A percentile compares a stretch with the other conserved stretches of the same genome.
These are phyloP conservation scores for Calameuta idolon DNA, from an alignment of 2,888 invertebrate genomes.

Conservation along the genomic window DNA sequence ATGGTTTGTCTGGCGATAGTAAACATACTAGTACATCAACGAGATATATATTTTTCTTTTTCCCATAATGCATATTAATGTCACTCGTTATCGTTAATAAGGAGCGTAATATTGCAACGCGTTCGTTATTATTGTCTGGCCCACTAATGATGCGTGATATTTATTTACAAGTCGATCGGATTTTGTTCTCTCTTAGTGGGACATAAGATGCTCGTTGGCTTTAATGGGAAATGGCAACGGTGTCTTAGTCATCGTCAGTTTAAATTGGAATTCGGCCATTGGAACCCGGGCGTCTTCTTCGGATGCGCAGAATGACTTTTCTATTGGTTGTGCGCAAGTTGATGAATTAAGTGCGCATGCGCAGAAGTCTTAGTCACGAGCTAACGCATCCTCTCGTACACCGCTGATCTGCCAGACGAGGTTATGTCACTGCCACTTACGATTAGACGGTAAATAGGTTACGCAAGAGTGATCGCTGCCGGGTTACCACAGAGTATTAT, in stretches of 20 bases:
- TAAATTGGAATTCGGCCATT: not conserved
- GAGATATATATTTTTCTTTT: not conserved
- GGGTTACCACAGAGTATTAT: not conserved
- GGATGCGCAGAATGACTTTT: not conserved
- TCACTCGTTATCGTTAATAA: not conserved
- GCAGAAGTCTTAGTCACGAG: not conserved
- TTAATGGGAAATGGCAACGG: not conserved
- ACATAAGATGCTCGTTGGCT: not conserved
- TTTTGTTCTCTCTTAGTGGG: not conserved
- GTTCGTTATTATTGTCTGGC: not conserved
- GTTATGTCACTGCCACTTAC: slow-evolving; percentile 52
- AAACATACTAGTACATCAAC: not conserved
- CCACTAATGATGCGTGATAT: not conserved
- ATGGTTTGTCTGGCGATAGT: not conserved
- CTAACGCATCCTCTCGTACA: not conserved
- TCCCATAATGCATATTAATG: not conserved
- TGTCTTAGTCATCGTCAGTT: not conserved
- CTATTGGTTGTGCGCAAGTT: not conserved
- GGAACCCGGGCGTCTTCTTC: not conserved
- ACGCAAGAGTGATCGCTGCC: slow-evolving; percentile 55
- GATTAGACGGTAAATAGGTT: slow-evolving; percentile 53
- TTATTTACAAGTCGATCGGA: not conserved
- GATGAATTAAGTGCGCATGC: not conserved
- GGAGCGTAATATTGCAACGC: not conserved
- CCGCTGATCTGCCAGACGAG: slow-evolving; percentile 21